Conservation (phyloP, 2,888 invertebrate genomes). For the Boloria selene region DNA sequence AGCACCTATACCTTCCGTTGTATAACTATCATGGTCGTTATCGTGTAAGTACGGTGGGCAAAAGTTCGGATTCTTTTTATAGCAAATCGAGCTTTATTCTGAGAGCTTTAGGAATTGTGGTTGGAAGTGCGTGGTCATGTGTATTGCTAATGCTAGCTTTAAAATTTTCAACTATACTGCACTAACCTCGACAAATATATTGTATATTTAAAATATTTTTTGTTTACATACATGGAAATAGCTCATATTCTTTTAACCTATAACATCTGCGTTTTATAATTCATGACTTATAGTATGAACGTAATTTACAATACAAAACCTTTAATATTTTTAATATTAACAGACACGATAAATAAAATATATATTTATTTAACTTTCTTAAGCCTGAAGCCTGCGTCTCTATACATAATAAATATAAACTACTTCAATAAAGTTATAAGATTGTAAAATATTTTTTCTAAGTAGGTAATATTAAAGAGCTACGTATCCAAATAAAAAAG, state of each 20-base stretch:
- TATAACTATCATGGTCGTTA: constrained; percentile 60
- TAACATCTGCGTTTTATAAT: not conserved
- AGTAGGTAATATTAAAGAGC: no score
- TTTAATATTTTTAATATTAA: no score
- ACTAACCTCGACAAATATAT: not conserved
- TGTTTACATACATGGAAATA: no score
- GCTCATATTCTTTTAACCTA: not conserved
- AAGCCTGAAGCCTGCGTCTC: no score
- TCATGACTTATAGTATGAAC: no score
- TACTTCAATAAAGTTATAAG: no score
- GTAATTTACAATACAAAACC: no score
- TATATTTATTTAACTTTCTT: no score
- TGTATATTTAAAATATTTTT: constrained; percentile 3
- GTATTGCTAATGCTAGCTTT: constrained; percentile 29
- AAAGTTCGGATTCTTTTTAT: constrained; percentile 12
- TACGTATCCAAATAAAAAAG: no score
- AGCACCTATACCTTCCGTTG: constrained; percentile 56
- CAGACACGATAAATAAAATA: no score
- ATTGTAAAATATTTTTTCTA: no score
- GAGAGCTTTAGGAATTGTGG: constrained; percentile 8
- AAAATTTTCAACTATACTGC: constrained; percentile 23
- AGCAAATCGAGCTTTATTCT: constrained; percentile 21
- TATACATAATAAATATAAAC: no score
- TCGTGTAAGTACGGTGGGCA: constrained; percentile 47
- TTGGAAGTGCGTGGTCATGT: not conserved